Evolutionary conservation across 1,140 invertebrate species (phyloP), one percentile per base, ranked within the genome.

Genomic region (Pteromalus puparum): DNA sequence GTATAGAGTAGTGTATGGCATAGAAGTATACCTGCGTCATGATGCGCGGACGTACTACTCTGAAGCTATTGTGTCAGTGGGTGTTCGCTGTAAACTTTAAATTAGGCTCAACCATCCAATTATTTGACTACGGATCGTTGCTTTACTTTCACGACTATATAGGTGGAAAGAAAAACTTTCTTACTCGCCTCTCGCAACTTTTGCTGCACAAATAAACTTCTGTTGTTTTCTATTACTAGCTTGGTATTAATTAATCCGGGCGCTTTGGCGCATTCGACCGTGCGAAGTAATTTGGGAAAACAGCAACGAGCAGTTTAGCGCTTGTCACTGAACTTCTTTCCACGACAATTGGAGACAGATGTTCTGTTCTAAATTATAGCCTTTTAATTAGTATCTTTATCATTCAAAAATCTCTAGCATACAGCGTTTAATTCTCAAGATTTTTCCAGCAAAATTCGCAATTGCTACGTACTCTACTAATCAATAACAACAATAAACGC

Each of bases 71-170:
- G 53, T n/a, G 53, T 61, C 53, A 61, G 53, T 61, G 18, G 53
- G 53, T 61, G 53, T 61, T n/a, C 4, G 53, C 21, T n/a, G 53
- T 61, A n/a, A 61, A 61, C 21, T 61, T 61, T 61, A 61, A 61
- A 61, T 61, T 61, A 61, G 21, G 53, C 53, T 61, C 53, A 61
- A n/a, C 53, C 53, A 61, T 61, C 53, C 53, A 61, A 61, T 61
- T 21, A 61, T 61, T 61, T 61, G 53, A 61, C 53, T 61, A 61
- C 18, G 18, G 6, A n/a, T 7, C 0, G 21, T 61, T 61, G 21
- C 53, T 61, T 61, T n/a, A 61, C 18, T 61, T 61, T 7, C 53
- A n/a, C 18, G 18, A n/a, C 2, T 53, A 21, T 21, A n/a, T 18
- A n/a, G 53, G 7, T 15, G 1, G 21, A 30, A 70, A 28, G 26